phyloP scores from a whole-genome alignment of 2,797 vertebrate genomes.

The Scyliorhinus canicula region DNA sequence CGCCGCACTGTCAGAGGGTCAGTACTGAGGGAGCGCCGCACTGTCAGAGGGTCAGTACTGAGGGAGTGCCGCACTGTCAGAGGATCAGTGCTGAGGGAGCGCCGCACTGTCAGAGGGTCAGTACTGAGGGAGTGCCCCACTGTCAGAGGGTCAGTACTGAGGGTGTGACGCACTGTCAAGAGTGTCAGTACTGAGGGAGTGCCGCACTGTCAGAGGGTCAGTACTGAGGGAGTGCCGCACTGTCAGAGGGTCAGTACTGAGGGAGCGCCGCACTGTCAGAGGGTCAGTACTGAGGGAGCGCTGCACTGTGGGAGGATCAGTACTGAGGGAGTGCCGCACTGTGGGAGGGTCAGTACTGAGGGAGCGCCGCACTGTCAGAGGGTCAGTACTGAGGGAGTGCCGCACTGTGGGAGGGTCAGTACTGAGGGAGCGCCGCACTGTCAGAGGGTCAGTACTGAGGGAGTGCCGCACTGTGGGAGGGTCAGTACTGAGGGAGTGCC shows the following conservation, averaged over 20 bases:
- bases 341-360: not conserved
- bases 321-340: not conserved
- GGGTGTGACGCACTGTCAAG: not conserved
- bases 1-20: not conserved
- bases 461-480: not conserved
- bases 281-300: not conserved
- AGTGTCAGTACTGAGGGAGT: not conserved
- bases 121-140: not conserved
- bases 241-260: too few relatives aligned
- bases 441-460: not conserved
- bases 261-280: not conserved
- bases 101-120: not conserved
- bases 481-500: not conserved
- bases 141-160: not conserved
- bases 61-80: not conserved
- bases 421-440: not conserved
- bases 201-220: not conserved
- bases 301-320: too few relatives aligned
- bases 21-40: not conserved
- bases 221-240: too few relatives aligned
- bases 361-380: not conserved
- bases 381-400: not conserved
- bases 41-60: not conserved
- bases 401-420: not conserved
- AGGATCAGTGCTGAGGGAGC: not conserved